Evolutionary conservation across 2,888 invertebrate genomes (phyloP), one percentile per base, ranked within the genome.

Genomic region (Coelinius sp.): DNA sequence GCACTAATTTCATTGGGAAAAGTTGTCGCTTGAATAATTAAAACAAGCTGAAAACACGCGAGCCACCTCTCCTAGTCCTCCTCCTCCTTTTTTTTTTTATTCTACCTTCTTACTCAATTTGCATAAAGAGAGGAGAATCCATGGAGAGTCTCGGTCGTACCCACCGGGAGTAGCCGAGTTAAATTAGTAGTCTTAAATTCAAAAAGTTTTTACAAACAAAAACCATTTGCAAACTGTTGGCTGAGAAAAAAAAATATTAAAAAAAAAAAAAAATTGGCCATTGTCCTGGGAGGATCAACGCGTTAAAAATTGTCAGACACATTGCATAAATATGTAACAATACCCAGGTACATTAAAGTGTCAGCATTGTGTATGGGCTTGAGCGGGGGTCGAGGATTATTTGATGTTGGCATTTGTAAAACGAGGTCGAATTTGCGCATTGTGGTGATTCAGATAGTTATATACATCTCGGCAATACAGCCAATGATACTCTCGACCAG

Each of bases 11-110:
- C 85, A 86, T 85, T 82, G 84, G 82, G 77, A 79, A 84, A 85
- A 86, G 82, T 86, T 85, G 86, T 84, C 83, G 82, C 81, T 82
- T 86, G 85, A 86, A 86, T 86, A 86, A 86, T 85, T 86, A 84
- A 85, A 83, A 83, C 80, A 78, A 80, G 82, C 78, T 77, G 81
- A 79, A 82, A 81, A 83, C 83, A 83, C 78, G 85, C 82, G 79
- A 82, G 81, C 83, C 83, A 35, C 31, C 35, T 59, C 35, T 35
- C 24, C n/a, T n/a, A n/a, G n/a, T n/a, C n/a, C n/a, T 41, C 5
- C 62, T 38, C 38, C 20, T 1, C 8, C 38, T 38, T 38, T 38
- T 62, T 62, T 38, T 38, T 38, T 20, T 31, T 17, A 0, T n/a
- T 59, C 14, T 6, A n/a, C n/a, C 20, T 62, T 22, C 38, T 12